Conservation (phyloP, 2,113 vertebrate species). For the Alligator sinensis region DNA sequence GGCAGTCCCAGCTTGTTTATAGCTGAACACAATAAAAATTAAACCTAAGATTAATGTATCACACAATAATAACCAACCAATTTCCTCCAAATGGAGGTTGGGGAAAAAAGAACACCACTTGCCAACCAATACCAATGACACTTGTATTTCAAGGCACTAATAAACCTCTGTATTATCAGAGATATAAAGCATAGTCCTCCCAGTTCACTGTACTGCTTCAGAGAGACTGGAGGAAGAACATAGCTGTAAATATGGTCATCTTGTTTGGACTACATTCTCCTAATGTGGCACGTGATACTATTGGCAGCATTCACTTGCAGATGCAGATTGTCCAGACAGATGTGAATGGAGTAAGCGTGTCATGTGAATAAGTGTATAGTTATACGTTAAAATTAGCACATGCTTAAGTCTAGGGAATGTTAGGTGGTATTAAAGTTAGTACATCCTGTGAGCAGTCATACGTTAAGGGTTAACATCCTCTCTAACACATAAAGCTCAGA, state of each 20-base stretch:
- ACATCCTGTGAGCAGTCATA: too few species aligned
- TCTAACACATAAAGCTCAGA: too few species aligned
- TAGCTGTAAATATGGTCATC: not conserved
- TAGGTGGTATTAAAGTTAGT: too few species aligned
- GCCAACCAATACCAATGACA: not conserved
- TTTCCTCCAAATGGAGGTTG: not conserved
- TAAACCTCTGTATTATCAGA: not conserved
- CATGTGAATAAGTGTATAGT: too few species aligned
- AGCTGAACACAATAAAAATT: not conserved
- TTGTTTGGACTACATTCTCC: not conserved
- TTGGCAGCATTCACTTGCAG: not conserved
- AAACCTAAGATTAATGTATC: not conserved
- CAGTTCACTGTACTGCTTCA: not conserved
- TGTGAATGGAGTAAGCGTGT: too few species aligned
- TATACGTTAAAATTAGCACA: too few species aligned
- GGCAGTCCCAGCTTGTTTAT: not conserved
- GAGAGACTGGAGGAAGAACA: not conserved
- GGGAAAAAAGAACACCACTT: too few species aligned
- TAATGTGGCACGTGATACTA: not conserved
- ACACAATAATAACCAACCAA: not conserved
- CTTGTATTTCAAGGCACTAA: not conserved
- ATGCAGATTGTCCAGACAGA: not conserved
- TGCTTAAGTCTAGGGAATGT: too few species aligned
- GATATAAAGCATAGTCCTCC: not conserved
- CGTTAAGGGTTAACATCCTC: too few species aligned